Evolutionary conservation across 2,113 vertebrate genomes (phyloP).

Genomic region (Brachyhypopomus occidentalis): DNA sequence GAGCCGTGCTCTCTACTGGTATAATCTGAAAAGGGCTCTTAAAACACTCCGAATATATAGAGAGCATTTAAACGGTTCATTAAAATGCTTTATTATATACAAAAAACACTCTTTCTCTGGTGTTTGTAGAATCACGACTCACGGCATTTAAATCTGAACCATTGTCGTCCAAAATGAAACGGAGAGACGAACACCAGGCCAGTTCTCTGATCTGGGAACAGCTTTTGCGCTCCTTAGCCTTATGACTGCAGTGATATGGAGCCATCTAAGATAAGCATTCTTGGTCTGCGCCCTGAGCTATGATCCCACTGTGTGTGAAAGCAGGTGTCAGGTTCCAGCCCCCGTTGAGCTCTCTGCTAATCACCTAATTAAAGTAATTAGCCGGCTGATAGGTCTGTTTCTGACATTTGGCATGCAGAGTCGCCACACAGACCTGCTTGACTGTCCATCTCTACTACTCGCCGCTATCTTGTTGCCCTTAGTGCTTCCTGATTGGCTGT

Average conservation of each 20-base stretch:
- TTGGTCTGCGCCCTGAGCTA: constrained; percentile 22
- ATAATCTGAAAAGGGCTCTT: constrained; percentile 8
- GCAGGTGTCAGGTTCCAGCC: constrained; percentile 54
- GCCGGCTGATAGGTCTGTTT: constrained; percentile 45
- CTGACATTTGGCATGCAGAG: constrained; percentile 52
- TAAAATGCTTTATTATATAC: not conserved
- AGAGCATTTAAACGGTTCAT: not conserved
- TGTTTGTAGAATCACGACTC: no score
- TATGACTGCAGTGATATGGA: not conserved
- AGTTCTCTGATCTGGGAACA: not conserved
- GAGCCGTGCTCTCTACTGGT: not conserved
- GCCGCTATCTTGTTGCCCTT: constrained; percentile 32
- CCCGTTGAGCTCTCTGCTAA: constrained; percentile 50
- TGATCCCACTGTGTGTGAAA: constrained; percentile 47
- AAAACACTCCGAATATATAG: not conserved
- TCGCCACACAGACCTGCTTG: constrained; percentile 35
- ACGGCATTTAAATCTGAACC: no score
- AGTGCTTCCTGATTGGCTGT: constrained; percentile 46
- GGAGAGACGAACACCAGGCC: no score
- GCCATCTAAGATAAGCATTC: not conserved
- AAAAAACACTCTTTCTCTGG: not conserved
- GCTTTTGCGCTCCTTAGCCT: not conserved
- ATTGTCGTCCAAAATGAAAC: no score
- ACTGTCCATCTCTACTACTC: constrained; percentile 38
- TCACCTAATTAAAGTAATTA: constrained; percentile 58